Evolutionary conservation across 2,797 vertebrate species (phyloP), one percentile per base, ranked within the genome.

Genomic region (Sus cebifrons): DNA sequence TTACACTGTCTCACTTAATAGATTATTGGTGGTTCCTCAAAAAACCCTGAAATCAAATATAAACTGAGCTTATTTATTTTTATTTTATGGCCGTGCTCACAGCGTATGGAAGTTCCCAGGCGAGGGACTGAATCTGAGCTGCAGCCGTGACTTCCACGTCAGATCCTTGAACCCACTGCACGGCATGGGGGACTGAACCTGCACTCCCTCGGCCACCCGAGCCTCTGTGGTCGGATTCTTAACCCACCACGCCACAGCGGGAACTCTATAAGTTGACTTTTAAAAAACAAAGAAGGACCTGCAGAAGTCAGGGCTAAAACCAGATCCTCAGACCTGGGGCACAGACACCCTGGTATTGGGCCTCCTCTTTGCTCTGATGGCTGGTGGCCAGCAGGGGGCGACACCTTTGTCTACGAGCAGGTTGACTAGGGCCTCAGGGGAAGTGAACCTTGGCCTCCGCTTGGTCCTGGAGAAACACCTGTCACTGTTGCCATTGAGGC

Each of bases 401-500:
- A 40, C 2, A 14, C 29, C 54, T 29, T 65, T 21, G 62, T 49
- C n/a, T 18, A 67, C 75, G 40, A 25, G 54, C 36, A 36, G 17
- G 16, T 18, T 18, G 18, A 1, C 49, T 1, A 27, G 4, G 36
- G 11, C 29, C 73, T 58, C 36, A 0, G 12, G 21, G 18, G n/a
- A n/a, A 13, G 56, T 29, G 4, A 1, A 14, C 0, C 36, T 0
- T 1, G 9, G 27, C 23, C 64, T 78, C 20, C 4, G 40, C 15
- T 62, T 2, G 27, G 84, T 32, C 15, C 54, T 16, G 18, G 54
- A 40, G 18, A 77, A 58, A 21, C 5, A 1, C 25, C 60, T 25
- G 40, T 52, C 44, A 17, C 0, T 0, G 0, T 25, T 21, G 56
- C 23, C 36, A 1, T 5, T 3, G 73, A 21, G 77, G 6, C 15